phyloP scores from a whole-genome alignment of 1,140 invertebrate species.

The Helicoverpa zea region DNA sequence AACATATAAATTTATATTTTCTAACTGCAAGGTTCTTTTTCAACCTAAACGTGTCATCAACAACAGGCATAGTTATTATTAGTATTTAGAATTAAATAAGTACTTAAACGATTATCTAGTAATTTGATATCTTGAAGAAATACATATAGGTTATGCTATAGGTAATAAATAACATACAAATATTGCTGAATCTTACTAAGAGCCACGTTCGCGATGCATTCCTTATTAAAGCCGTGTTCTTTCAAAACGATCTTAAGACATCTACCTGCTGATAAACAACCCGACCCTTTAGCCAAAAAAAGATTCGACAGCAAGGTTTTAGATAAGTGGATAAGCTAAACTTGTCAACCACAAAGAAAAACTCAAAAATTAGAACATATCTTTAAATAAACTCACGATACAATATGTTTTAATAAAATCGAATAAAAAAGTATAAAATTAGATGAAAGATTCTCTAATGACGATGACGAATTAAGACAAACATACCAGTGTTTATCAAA shows the following conservation, averaged over 20 bases:
- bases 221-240: background rate
- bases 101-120: too few relatives aligned
- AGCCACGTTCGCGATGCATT: background rate
- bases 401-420: background rate
- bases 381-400: too few relatives aligned
- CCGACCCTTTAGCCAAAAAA: slow-evolving; percentile 11
- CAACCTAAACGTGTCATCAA: background rate
- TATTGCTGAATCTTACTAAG: background rate
- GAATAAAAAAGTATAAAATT: background rate
- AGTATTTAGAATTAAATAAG: too few relatives aligned
- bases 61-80: background rate
- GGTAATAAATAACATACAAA: background rate
- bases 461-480: background rate
- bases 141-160: background rate
- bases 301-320: background rate
- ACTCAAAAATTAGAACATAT: too few relatives aligned
- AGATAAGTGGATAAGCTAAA: background rate
- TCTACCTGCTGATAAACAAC: slow-evolving; percentile 42
- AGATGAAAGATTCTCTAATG: background rate
- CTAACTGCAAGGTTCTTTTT: background rate
- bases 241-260: background rate
- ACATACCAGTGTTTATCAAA: slow-evolving; percentile 8
- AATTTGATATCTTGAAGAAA: too few relatives aligned
- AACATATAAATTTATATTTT: too few relatives aligned
- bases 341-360: too few relatives aligned